phyloP scores from a whole-genome alignment of 1,140 invertebrate species.

The Phymorhynchus buccinoides region DNA sequence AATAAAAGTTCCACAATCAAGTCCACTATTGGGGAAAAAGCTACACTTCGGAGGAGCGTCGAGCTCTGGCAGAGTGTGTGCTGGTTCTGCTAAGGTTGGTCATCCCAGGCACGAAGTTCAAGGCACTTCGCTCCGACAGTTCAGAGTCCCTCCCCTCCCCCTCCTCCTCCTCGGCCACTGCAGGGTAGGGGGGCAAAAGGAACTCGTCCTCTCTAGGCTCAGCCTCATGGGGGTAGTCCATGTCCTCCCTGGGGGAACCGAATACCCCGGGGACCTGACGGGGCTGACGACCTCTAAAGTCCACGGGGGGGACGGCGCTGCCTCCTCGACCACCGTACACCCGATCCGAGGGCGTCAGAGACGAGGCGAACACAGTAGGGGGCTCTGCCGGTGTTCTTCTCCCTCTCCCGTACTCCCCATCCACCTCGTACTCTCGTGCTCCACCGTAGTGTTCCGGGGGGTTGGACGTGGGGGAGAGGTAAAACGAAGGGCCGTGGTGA shows the following conservation, averaged over 20 bases:
- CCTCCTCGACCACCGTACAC: neutral
- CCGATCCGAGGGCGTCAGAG: too few relatives aligned
- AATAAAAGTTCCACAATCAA: too few relatives aligned
- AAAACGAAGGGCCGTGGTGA: neutral
- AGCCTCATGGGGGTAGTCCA: neutral
- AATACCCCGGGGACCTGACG: neutral
- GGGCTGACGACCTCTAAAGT: slow-evolving; percentile 7
- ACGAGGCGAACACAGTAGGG: neutral
- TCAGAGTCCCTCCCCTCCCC: slow-evolving; percentile 29
- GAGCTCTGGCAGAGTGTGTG: neutral
- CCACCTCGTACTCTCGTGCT: neutral
- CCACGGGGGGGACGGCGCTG: slow-evolving; percentile 9
- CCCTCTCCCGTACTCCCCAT: neutral
- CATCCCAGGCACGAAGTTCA: slow-evolving; percentile 37
- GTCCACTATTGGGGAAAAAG: neutral
- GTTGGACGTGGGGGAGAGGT: neutral
- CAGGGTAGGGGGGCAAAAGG: slow-evolving; percentile 41
- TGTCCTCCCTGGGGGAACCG: slow-evolving; percentile 21
- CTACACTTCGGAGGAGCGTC: slow-evolving; percentile 17
- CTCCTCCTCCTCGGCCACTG: slow-evolving; percentile 32
- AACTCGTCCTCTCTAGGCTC: slow-evolving; percentile 42
- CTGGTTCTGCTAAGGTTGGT: neutral
- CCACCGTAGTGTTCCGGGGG: neutral
- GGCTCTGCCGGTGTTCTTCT: neutral
- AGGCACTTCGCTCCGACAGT: slow-evolving; percentile 37